Percentiles rank a stretch among this genome's conserved stretches.
phyloP scores from a whole-genome alignment of 2,113 vertebrate genomes.

The Brachyhypopomus occidentalis region DNA sequence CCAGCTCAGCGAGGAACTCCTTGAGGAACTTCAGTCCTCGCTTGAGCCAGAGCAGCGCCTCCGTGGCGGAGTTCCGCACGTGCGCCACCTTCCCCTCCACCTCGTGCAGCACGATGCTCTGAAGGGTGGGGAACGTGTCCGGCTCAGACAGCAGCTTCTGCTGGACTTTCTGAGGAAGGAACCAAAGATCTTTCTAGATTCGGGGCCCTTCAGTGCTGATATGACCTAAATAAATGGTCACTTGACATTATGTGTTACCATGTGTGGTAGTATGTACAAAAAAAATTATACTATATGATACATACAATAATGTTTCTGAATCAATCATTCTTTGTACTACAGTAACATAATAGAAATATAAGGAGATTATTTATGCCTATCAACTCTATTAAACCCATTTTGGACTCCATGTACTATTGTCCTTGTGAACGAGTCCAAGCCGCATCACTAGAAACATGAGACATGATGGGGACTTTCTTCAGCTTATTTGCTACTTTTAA shows the following conservation, averaged over 20 bases:
- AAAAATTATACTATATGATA: background rate
- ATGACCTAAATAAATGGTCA: background rate
- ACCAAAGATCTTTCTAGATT: background rate
- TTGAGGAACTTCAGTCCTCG: slow-evolving; percentile 96
- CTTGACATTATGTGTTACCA: background rate
- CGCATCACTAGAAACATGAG: background rate
- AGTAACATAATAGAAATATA: background rate
- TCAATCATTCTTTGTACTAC: background rate
- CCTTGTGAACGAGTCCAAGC: background rate
- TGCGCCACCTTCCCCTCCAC: slow-evolving; percentile 79
- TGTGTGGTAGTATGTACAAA: background rate
- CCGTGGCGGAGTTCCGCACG: slow-evolving; percentile 93
- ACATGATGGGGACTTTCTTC: background rate
- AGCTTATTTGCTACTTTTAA: background rate
- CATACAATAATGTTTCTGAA: too few species aligned
- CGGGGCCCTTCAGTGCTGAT: background rate
- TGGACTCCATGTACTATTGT: background rate
- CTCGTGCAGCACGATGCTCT: slow-evolving; percentile 94
- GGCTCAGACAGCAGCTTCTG: slow-evolving; percentile 92
- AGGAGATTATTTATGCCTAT: too few species aligned
- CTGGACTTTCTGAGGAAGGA: slow-evolving; percentile 83
- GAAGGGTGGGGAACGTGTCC: slow-evolving; percentile 86
- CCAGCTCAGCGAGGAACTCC: slow-evolving; percentile 90
- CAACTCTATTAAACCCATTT: too few species aligned
- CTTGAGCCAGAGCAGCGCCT: slow-evolving; percentile 94